Percentiles rank a stretch among this genome's conserved stretches.
Conservation (phyloP, 2,113 vertebrate species). For the Malurus elegans region DNA sequence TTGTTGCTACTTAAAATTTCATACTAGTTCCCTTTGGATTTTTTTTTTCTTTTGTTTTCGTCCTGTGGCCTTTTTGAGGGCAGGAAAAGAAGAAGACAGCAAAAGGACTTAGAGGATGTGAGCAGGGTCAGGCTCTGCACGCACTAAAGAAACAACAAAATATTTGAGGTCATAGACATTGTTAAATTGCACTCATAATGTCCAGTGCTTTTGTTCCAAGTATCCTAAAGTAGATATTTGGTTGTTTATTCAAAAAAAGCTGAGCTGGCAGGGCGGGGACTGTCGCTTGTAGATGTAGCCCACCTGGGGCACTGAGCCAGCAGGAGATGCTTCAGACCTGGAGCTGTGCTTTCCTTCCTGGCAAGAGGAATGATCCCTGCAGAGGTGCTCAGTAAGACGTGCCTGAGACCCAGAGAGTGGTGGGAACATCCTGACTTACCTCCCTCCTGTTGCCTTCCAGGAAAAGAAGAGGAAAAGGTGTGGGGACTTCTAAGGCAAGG, state of each 20-base stretch:
- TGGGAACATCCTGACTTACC: background rate
- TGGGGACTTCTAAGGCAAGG: background rate
- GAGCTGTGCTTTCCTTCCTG: accelerated
- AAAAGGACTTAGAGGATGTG: background rate
- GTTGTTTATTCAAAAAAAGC: slow-evolving; percentile 17
- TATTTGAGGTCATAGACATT: background rate
- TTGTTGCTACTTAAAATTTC: background rate
- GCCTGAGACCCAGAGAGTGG: background rate
- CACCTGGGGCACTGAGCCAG: background rate
- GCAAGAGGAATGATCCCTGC: background rate
- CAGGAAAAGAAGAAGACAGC: slow-evolving; percentile 13
- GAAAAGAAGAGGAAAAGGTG: background rate
- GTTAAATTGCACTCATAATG: background rate
- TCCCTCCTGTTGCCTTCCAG: background rate
- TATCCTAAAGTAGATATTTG: background rate
- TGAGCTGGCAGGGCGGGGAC: background rate
- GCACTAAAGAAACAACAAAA: background rate
- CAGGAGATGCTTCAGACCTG: background rate
- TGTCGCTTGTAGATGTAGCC: accelerated
- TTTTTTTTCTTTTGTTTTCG: background rate
- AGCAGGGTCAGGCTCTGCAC: background rate
- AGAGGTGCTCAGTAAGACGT: background rate
- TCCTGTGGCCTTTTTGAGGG: background rate
- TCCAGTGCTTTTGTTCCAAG: background rate
- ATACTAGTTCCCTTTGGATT: background rate